Evolutionary conservation across 2,888 invertebrate species (phyloP), one percentile per base, ranked within the genome.

Genomic region (Caenorhabditis uteleia): DNA sequence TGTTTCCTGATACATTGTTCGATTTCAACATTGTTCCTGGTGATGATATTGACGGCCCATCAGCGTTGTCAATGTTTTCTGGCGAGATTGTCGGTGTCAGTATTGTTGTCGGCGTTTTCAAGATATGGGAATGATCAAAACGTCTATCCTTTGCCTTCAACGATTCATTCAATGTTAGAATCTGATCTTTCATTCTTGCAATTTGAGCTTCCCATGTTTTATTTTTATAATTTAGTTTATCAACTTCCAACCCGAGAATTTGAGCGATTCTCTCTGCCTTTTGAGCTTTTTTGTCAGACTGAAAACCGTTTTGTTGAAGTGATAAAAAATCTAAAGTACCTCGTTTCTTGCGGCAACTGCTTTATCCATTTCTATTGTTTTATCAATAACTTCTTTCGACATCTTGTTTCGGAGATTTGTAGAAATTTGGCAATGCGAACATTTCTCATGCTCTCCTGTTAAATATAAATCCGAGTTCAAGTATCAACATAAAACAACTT

Each of bases 371-470:
- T 50, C 38, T 20, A 25, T 16, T 14, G 51, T 53, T 50, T 53
- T 57, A 4, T 56, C 56, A 10, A 51, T 56, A 1, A 62, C 53
- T 33, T 59, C 58, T 7, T 18, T 49, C 4, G 36, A 53, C 53
- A 65, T 40, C 43, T 47, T 54, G 16, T 38, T 51, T 1, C 39
- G 25, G 2, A 61, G 34, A 29, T 33, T 53, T 16, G 55, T 53
- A 3, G n/a, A 36, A 3, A 54, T 43, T 16, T 51, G 25, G 39
- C 69, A 69, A 20, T 61, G 49, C 4, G 61, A n/a, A 23, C 69
- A 69, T 10, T 26, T 44, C n/a, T 56, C 55, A 21, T 62, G 46
- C 20, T 69, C 25, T 25, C 33, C 59, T 59, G 59, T 7, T 46
- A 59, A 7, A 5, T 45, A 25, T 21, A n/a, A 31, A 21, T 27